These are phyloP conservation scores for Probosciger aterrimus DNA, from an alignment of 2,113 vertebrate genomes.

Conservation along the genomic window DNA sequence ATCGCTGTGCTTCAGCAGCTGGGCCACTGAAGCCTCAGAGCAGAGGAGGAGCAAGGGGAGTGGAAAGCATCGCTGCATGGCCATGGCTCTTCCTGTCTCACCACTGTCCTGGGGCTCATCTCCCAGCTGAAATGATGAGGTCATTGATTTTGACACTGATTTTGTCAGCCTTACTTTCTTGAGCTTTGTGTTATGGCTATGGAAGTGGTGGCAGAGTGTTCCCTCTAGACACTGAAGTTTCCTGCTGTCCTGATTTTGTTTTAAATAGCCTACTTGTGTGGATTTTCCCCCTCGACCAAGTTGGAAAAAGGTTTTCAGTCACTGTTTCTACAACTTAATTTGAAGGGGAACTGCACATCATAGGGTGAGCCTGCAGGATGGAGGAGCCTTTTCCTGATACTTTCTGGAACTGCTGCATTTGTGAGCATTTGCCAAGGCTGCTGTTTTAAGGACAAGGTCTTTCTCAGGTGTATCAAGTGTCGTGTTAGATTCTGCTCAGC, in stretches of 20 bases:
- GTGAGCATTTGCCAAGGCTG: neutral
- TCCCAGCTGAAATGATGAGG: neutral
- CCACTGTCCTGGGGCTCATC: neutral
- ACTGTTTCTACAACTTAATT: neutral
- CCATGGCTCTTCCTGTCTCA: rapidly evolving
- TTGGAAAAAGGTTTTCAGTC: neutral
- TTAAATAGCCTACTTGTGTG: neutral
- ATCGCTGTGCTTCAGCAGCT: rapidly evolving
- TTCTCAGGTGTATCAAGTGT: neutral
- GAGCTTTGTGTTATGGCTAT: neutral
- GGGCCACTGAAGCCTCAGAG: neutral
- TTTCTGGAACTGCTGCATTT: neutral
- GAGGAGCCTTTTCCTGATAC: neutral
- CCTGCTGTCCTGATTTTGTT: neutral
- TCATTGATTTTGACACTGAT: neutral
- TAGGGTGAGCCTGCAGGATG: neutral
- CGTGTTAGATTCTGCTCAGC: neutral
- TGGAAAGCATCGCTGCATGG: rapidly evolving
- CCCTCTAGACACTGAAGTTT: neutral
- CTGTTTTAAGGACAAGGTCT: rapidly evolving
- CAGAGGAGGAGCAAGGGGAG: neutral
- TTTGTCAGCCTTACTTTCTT: neutral
- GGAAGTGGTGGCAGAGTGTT: neutral
- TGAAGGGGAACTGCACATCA: neutral
- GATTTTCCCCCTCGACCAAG: neutral